Evolutionary conservation across 2,888 invertebrate genomes (phyloP).

Genomic region (Coelinius sp.): DNA sequence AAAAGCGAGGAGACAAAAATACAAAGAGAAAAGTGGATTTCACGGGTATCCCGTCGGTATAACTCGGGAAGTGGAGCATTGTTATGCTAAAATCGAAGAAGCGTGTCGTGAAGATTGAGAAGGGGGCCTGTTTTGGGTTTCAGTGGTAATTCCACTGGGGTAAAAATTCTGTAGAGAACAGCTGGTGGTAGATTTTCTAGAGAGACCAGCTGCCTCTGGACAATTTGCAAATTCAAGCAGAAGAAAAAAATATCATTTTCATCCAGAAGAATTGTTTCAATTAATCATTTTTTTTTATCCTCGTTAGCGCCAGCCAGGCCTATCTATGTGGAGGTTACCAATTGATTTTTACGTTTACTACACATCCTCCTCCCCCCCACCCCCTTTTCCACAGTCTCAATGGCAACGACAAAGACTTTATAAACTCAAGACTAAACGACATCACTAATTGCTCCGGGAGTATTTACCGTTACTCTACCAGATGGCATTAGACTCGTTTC

Average conservation of each 20-base stretch:
- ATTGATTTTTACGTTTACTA: slow-evolving; percentile 41
- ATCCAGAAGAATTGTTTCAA: slow-evolving; percentile 31
- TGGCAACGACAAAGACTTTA: slow-evolving; percentile 39
- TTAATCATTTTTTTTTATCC: slow-evolving; percentile 31
- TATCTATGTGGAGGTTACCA: slow-evolving; percentile 57
- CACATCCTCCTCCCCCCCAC: not conserved
- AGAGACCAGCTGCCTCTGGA: slow-evolving; percentile 47
- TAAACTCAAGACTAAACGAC: slow-evolving; percentile 41
- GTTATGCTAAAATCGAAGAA: slow-evolving; percentile 57
- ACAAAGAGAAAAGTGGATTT: slow-evolving; percentile 7
- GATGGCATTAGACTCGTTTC: slow-evolving; percentile 52
- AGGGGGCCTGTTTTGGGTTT: slow-evolving; percentile 33
- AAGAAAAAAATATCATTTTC: no score
- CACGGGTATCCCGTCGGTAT: slow-evolving; percentile 43
- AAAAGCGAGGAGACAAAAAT: slow-evolving; percentile 1
- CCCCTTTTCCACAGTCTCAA: slow-evolving; percentile 28
- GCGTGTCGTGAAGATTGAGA: slow-evolving; percentile 44
- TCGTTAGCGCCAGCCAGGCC: slow-evolving; percentile 32
- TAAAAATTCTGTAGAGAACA: slow-evolving; percentile 30
- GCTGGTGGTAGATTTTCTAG: slow-evolving; percentile 46
- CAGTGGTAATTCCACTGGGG: slow-evolving; percentile 12
- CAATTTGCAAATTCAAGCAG: not conserved
- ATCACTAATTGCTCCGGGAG: slow-evolving; percentile 60
- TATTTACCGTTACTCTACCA: slow-evolving; percentile 63
- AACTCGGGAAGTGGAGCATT: slow-evolving; percentile 51